Conservation (phyloP, 2,888 invertebrate genomes). For the Neoaliturus tenellus region DNA sequence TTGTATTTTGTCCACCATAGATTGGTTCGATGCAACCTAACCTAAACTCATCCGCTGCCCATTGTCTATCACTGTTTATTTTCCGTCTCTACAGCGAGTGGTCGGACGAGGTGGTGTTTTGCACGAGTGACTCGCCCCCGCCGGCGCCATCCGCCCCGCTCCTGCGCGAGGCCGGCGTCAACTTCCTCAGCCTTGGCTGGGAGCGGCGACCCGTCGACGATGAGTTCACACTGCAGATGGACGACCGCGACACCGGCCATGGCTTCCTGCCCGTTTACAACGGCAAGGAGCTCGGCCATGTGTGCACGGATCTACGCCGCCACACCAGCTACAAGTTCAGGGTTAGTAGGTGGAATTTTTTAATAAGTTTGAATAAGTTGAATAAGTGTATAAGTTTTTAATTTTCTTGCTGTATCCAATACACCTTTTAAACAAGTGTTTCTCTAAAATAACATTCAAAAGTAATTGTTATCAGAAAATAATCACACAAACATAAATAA, state of each 20-base stretch:
- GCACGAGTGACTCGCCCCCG: constrained; percentile 89
- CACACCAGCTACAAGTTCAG: constrained; percentile 88
- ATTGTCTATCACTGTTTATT: too few relatives aligned
- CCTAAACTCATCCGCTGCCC: neutral
- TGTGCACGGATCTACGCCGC: constrained; percentile 81
- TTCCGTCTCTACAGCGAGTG: constrained; percentile 77
- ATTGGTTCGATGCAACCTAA: too few relatives aligned
- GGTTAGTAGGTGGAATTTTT: constrained; percentile 69
- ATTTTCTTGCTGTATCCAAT: too few relatives aligned
- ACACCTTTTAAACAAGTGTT: too few relatives aligned
- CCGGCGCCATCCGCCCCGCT: constrained; percentile 86
- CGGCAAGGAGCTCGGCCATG: constrained; percentile 83
- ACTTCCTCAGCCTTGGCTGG: constrained; percentile 84
- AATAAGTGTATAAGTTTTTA: too few relatives aligned
- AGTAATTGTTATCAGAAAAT: too few relatives aligned
- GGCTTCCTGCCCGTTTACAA: constrained; percentile 88
- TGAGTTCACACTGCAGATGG: constrained; percentile 90
- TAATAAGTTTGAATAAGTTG: too few relatives aligned
- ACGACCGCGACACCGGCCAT: constrained; percentile 81
- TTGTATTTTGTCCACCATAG: too few relatives aligned
- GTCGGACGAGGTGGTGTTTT: constrained; percentile 81
- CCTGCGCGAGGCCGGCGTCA: constrained; percentile 79
- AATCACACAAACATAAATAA: too few relatives aligned
- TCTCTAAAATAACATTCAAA: too few relatives aligned
- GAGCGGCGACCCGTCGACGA: constrained; percentile 84